These are phyloP conservation scores for Streptopelia turtur DNA, from an alignment of 2,797 vertebrate genomes.

Conservation along the genomic window DNA sequence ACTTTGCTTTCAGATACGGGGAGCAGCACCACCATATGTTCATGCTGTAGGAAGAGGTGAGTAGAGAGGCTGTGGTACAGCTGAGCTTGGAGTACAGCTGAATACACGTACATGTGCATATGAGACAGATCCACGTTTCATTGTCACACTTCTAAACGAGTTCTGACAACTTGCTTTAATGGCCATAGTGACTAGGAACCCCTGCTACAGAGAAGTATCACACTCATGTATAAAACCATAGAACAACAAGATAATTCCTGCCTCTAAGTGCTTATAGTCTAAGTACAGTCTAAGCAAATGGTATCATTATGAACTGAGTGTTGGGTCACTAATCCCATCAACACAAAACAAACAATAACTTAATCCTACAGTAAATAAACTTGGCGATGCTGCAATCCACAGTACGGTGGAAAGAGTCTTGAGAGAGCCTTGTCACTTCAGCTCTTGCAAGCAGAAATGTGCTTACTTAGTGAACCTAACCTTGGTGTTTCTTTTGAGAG, in stretches of 20 bases:
- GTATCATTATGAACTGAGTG: neutral
- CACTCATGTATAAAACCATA: neutral
- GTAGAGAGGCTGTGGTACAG: neutral
- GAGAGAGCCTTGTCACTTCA: neutral
- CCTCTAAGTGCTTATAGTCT: neutral
- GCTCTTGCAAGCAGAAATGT: neutral
- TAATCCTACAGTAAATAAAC: neutral
- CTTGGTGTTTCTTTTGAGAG: neutral
- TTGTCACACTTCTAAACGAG: neutral
- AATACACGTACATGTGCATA: accelerated
- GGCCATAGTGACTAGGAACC: neutral
- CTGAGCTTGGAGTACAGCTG: neutral
- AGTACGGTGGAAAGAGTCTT: neutral
- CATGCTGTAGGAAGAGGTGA: constrained; percentile 94
- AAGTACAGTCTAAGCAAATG: neutral
- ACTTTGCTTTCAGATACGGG: constrained; percentile 91
- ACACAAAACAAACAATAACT: neutral
- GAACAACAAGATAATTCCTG: neutral
- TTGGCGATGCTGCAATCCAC: neutral
- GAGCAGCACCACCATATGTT: constrained; percentile 88
- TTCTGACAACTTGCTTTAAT: neutral
- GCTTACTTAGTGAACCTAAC: neutral
- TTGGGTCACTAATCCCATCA: neutral
- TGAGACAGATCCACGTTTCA: neutral
- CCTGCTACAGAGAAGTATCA: neutral